These are phyloP conservation scores for Masticophis lateralis DNA, from an alignment of 2,797 vertebrate genomes.

Conservation along the genomic window DNA sequence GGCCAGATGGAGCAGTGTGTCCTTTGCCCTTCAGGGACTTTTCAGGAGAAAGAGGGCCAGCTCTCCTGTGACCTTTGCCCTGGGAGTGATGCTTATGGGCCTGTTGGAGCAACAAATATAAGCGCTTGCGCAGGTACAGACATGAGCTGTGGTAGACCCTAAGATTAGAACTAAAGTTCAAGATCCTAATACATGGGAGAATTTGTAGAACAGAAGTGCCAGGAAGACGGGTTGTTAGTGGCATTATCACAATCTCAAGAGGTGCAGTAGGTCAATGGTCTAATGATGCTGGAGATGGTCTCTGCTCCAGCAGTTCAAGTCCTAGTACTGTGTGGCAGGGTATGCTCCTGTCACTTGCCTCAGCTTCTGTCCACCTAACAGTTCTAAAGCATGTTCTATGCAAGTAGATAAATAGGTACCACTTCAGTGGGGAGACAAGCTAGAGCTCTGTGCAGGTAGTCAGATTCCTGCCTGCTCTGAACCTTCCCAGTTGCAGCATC, in stretches of 20 bases:
- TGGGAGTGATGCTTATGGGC: constrained; percentile 88
- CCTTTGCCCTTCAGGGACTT: constrained; percentile 91
- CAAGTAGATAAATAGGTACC: too few relatives aligned
- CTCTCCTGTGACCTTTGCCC: constrained; percentile 96
- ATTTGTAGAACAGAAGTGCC: neutral
- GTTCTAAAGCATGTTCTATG: too few relatives aligned
- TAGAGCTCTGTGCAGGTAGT: too few relatives aligned
- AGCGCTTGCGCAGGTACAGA: constrained; percentile 88
- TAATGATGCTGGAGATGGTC: neutral
- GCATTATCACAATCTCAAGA: neutral
- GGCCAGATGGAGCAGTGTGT: constrained; percentile 95
- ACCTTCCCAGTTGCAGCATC: too few relatives aligned
- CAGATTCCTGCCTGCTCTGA: too few relatives aligned
- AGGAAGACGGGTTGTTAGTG: neutral
- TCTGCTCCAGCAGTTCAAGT: neutral
- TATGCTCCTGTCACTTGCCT: too few relatives aligned
- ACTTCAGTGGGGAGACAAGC: too few relatives aligned
- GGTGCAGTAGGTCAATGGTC: neutral
- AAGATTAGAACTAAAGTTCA: neutral
- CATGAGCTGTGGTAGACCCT: constrained; percentile 30
- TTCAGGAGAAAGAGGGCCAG: constrained; percentile 97
- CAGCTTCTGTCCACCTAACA: too few relatives aligned
- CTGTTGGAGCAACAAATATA: constrained; percentile 87
- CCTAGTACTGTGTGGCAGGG: too few relatives aligned
- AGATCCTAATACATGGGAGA: neutral